These are phyloP conservation scores for Phyto melanocephala DNA, from an alignment of 2,888 invertebrate species.

Conservation along the genomic window DNA sequence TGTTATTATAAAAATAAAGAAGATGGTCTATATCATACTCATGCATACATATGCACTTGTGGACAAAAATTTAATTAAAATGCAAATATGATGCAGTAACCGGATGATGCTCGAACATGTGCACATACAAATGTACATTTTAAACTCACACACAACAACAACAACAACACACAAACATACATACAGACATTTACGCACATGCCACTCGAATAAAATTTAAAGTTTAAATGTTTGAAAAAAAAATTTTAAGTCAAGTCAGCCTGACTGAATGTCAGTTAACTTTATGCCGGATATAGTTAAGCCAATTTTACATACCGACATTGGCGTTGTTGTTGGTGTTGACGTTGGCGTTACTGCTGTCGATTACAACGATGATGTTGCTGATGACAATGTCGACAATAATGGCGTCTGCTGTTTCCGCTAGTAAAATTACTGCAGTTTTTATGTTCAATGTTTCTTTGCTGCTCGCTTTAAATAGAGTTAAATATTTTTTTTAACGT, in stretches of 20 bases:
- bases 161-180: neutral
- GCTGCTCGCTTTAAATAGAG: neutral
- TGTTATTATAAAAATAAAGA: conserved; percentile 34
- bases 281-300: conserved; percentile 57
- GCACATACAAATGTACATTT: neutral
- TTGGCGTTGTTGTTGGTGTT: conserved; percentile 53
- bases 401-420: conserved; percentile 41
- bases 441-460: conserved; percentile 20
- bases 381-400: conserved; percentile 8
- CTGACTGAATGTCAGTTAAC: conserved; percentile 55
- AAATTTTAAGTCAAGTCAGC: conserved; percentile 28
- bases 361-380: conserved; percentile 26
- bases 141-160: neutral
- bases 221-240: conserved; percentile 29
- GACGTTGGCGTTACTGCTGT: conserved; percentile 32
- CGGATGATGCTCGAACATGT: neutral
- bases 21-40: no score
- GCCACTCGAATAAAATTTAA: conserved; percentile 39
- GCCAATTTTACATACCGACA: conserved; percentile 55
- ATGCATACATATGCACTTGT: no score
- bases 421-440: conserved; percentile 11
- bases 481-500: neutral
- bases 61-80: conserved; percentile 66
- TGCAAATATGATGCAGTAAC: conserved; percentile 66
- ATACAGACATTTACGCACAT: conserved; percentile 19